A percentile compares a stretch with the other conserved stretches of the same genome.
Evolutionary conservation across 2,113 vertebrate species (phyloP).

Genomic region (Anguilla rostrata): DNA sequence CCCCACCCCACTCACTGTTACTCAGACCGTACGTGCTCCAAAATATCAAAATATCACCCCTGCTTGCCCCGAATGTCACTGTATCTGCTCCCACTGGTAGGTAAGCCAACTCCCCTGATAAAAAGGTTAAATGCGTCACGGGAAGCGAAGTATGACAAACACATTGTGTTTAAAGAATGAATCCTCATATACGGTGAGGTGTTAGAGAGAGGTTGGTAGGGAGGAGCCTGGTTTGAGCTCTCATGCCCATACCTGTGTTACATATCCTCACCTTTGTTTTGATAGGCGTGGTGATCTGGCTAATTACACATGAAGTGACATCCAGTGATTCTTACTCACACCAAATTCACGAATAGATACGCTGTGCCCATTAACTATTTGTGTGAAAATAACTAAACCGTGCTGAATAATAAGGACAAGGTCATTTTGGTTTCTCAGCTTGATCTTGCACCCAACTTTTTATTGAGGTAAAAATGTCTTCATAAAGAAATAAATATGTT

Average conservation of each 20-base stretch:
- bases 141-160: not conserved
- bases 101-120: not conserved
- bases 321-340: not conserved
- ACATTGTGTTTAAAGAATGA: not conserved
- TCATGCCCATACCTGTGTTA: not conserved
- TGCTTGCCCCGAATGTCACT: not conserved
- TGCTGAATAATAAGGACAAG: not conserved
- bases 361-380: not conserved
- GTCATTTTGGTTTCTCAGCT: too few species aligned
- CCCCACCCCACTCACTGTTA: not conserved
- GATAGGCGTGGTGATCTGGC: not conserved
- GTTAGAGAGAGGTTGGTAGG: not conserved
- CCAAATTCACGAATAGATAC: not conserved
- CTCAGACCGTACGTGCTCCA: not conserved
- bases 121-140: too few species aligned
- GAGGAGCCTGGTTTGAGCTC: not conserved
- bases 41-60: not conserved
- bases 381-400: not conserved
- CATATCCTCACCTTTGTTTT: not conserved
- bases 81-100: not conserved
- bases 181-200: not conserved
- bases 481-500: too few species aligned
- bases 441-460: too few species aligned
- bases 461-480: too few species aligned
- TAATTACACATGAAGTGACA: constrained; percentile 18